phyloP scores from a whole-genome alignment of 2,113 vertebrate genomes.

The Baryphthengus martii region DNA sequence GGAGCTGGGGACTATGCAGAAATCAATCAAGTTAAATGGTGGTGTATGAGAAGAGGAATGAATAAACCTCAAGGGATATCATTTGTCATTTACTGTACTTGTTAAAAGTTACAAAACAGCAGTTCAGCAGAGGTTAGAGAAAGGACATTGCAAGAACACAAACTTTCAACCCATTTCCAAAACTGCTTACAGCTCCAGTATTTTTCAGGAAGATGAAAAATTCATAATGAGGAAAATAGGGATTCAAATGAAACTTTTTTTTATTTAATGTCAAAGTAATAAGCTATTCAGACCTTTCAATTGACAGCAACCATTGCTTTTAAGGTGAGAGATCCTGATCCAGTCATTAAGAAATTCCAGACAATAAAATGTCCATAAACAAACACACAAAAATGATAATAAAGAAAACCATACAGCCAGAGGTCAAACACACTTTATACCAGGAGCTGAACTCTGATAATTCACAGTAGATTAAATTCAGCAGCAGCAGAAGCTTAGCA shows the following conservation, averaged over 20 bases:
- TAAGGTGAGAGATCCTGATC: background rate
- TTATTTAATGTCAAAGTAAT: background rate
- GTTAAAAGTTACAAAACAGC: constrained; percentile 58
- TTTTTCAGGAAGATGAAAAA: background rate
- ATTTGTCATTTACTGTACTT: constrained; percentile 61
- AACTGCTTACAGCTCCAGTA: background rate
- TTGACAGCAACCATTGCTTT: background rate
- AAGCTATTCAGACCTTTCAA: background rate
- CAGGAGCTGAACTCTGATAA: constrained; percentile 23
- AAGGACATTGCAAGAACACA: constrained; percentile 32
- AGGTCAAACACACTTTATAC: constrained; percentile 19
- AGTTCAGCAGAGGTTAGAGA: constrained; percentile 41
- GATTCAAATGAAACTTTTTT: background rate
- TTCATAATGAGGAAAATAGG: background rate
- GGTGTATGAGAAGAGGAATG: constrained; percentile 11
- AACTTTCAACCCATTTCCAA: constrained; percentile 4
- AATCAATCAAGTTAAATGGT: constrained; percentile 43
- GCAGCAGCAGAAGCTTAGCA: constrained; percentile 38
- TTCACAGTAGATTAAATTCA: constrained; percentile 46
- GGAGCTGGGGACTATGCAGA: background rate
- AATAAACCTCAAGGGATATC: constrained; percentile 48
- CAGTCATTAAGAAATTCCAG: background rate
- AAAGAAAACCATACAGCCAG: constrained; percentile 11
- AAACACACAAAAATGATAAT: background rate
- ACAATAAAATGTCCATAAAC: background rate